These are phyloP conservation scores for Amphipyra tragopoginis DNA, from an alignment of 2,888 invertebrate species.

Conservation along the genomic window DNA sequence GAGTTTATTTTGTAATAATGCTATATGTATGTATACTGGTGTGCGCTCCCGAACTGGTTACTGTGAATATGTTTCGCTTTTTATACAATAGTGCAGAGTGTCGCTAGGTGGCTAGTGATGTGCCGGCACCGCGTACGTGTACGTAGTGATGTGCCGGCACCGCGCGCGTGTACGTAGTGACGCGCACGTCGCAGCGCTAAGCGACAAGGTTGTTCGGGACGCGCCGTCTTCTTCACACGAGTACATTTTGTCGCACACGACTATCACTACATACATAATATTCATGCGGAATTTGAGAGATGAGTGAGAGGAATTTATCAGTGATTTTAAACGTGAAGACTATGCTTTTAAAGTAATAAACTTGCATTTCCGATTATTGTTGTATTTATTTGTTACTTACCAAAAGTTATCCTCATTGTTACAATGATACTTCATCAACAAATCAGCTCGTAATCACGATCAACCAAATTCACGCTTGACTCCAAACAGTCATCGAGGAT, in stretches of 20 bases:
- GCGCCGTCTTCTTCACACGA: constrained; percentile 14
- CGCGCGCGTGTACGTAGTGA: background rate
- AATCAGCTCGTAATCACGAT: no score
- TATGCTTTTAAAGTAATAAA: constrained; percentile 86
- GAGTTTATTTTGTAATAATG: constrained; percentile 77
- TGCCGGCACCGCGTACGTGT: background rate
- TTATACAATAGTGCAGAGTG: constrained; percentile 9
- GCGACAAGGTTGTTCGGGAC: background rate
- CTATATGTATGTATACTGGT: constrained; percentile 50
- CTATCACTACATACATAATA: constrained; percentile 37
- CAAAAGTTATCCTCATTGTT: background rate
- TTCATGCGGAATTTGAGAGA: constrained; percentile 50
- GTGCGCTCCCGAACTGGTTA: constrained; percentile 28
- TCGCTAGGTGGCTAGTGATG: background rate
- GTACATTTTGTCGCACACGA: constrained; percentile 16
- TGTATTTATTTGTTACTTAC: constrained; percentile 43
- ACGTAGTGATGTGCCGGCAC: background rate
- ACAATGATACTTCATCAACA: no score
- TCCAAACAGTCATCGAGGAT: no score
- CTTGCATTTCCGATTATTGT: constrained; percentile 78
- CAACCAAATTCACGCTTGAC: no score
- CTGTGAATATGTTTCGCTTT: constrained; percentile 45
- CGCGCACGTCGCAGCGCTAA: background rate
- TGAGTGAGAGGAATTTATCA: constrained; percentile 68
- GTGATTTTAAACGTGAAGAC: constrained; percentile 75